Conservation (phyloP, 2,888 invertebrate species). For the Helicoverpa assulta region DNA sequence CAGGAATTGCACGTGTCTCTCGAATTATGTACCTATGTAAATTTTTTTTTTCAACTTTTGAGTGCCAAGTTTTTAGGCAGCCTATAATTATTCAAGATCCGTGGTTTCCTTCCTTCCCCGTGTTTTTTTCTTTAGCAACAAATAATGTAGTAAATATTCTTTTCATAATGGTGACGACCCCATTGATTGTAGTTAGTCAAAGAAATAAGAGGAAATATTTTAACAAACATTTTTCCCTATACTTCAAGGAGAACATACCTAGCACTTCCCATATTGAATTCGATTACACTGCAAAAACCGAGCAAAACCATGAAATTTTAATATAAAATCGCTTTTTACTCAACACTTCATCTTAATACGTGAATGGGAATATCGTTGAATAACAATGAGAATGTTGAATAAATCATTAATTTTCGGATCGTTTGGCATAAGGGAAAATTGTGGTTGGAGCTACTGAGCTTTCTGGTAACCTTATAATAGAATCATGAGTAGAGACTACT, state of each 20-base stretch:
- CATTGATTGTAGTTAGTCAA: too few species aligned
- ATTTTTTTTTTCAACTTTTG: neutral
- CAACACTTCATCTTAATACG: constrained; percentile 51
- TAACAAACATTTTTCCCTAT: too few species aligned
- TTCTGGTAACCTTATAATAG: constrained; percentile 22
- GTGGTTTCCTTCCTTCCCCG: too few species aligned
- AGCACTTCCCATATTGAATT: constrained; percentile 74
- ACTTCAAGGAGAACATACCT: constrained; percentile 48
- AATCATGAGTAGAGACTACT: constrained; percentile 10
- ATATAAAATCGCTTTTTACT: constrained; percentile 69
- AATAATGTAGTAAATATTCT: too few species aligned
- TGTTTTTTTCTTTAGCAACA: too few species aligned
- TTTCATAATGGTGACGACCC: too few species aligned
- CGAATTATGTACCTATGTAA: neutral
- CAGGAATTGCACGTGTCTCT: neutral
- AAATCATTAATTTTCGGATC: constrained; percentile 60
- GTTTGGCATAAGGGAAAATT: constrained; percentile 47
- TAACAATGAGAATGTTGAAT: constrained; percentile 57
- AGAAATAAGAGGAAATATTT: too few species aligned
- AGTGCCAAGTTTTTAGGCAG: neutral
- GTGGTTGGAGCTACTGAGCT: constrained; percentile 22
- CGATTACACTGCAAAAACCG: constrained; percentile 76
- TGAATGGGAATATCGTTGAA: constrained; percentile 58
- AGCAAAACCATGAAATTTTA: constrained; percentile 71
- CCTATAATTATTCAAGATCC: too few species aligned